A percentile compares a stretch with the other conserved stretches of the same genome.
Evolutionary conservation across 2,797 vertebrate genomes (phyloP).

Genomic region (Characodon lateralis): DNA sequence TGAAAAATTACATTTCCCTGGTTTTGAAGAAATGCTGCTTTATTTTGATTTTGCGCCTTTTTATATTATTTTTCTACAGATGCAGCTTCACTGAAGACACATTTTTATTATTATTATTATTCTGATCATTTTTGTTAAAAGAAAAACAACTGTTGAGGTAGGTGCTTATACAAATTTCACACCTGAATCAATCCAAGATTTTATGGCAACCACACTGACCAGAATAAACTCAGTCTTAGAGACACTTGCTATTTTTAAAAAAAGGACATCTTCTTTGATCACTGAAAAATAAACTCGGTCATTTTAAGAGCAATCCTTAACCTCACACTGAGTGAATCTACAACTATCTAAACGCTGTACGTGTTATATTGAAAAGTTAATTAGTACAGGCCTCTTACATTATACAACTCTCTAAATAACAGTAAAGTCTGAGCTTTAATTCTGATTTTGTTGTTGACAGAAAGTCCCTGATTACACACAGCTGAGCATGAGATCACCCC

Average conservation of each 20-base stretch:
- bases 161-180: neutral
- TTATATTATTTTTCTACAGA: neutral
- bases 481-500: slow-evolving; percentile 50
- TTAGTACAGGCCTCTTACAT: neutral
- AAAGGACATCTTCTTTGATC: neutral
- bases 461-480: slow-evolving; percentile 17
- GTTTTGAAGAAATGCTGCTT: neutral
- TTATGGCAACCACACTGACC: too few species aligned
- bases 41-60: neutral
- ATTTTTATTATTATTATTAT: neutral
- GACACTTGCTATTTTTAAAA: neutral
- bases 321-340: neutral
- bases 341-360: neutral
- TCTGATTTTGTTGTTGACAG: neutral
- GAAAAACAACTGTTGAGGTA: neutral
- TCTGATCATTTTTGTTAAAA: too few species aligned
- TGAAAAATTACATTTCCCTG: neutral
- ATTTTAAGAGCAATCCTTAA: neutral
- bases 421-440: neutral
- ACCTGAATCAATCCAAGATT: too few species aligned
- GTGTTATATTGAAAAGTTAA: neutral
- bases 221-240: too few species aligned
- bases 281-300: too few species aligned
- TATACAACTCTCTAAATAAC: too few species aligned
- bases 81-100: neutral